Evolutionary conservation across 2,888 invertebrate species (phyloP), one percentile per base, ranked within the genome.

Genomic region (Drosophila tanythrix): DNA sequence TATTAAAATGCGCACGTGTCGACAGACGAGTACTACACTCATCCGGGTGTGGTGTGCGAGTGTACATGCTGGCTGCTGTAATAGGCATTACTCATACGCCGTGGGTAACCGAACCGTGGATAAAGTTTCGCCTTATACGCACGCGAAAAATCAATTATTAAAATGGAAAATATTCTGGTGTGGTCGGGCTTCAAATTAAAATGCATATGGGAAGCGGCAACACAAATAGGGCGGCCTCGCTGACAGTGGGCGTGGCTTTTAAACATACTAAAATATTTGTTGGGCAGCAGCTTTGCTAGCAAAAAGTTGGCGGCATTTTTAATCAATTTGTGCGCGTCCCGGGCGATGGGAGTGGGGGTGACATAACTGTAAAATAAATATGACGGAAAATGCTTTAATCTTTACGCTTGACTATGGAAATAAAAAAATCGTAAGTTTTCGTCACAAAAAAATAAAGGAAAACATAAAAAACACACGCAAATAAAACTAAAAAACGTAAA

Each of bases 141-240:
- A 85, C 85, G 87, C 85, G 82, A 85, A 83, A 85, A 85, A 87
- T 85, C 85, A 85, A 85, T 85, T 85, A 85, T 85, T 87, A 77
- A 85, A 87, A 85, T 85, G 85, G 81, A 83, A 46, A 85, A 80
- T 82, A 82, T 76, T 73, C 62, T 67, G 68, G 62, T 70, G 52
- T 53, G 77, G 36, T 40, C 18, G 65, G 56, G 70, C 67, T 60
- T 53, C 75, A 78, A 79, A 70, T 79, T 72, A 55, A 74, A 86
- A 75, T 81, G 79, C 84, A 86, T 79, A 77, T 76, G 79, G 70
- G 68, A 74, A 68, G 61, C 79, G 71, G 68, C 78, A 82, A 80
- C 82, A 79, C 69, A 79, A 79, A 70, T 66, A 62, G 51, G 76
- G 65, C 66, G 56, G 36, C 11, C 36, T 18, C 50, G 10, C 43